Evolutionary conservation across 2,797 vertebrate species (phyloP).

Genomic region (Sebastiscus tertius): DNA sequence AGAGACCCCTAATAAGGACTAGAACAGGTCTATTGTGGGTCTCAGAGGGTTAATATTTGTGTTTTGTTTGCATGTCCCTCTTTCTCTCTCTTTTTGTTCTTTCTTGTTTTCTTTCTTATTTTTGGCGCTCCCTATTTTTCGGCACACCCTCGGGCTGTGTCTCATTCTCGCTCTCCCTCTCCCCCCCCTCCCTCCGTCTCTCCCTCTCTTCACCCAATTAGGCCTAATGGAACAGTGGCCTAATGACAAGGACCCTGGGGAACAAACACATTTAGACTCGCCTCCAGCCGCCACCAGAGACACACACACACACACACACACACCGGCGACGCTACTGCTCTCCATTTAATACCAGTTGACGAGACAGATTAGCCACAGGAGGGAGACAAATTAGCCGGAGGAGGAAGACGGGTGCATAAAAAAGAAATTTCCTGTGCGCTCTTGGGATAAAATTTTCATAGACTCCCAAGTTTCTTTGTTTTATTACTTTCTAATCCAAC

Average conservation of each 20-base stretch:
- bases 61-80: neutral
- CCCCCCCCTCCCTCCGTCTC: slow-evolving; percentile 36
- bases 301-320: slow-evolving; percentile 45
- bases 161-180: slow-evolving; percentile 30
- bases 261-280: slow-evolving; percentile 77
- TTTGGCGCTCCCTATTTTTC: slow-evolving; percentile 14
- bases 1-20: no score
- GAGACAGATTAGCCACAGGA: slow-evolving; percentile 39
- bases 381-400: slow-evolving; percentile 30
- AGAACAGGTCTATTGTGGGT: no score
- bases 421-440: neutral
- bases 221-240: slow-evolving; percentile 74
- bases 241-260: slow-evolving; percentile 73
- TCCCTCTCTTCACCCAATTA: slow-evolving; percentile 76
- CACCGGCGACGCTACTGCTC: slow-evolving; percentile 25
- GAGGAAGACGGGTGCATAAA: neutral
- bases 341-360: slow-evolving; percentile 56
- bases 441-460: neutral
- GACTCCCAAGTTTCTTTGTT: neutral
- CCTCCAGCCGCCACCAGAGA: slow-evolving; percentile 59
- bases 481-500: neutral
- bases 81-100: neutral
- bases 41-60: neutral
- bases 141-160: slow-evolving; percentile 38
- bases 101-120: neutral